Percentiles rank a stretch among this genome's conserved stretches.
Evolutionary conservation across 2,797 vertebrate genomes (phyloP).

Genomic region (Chromobotia macracanthus): DNA sequence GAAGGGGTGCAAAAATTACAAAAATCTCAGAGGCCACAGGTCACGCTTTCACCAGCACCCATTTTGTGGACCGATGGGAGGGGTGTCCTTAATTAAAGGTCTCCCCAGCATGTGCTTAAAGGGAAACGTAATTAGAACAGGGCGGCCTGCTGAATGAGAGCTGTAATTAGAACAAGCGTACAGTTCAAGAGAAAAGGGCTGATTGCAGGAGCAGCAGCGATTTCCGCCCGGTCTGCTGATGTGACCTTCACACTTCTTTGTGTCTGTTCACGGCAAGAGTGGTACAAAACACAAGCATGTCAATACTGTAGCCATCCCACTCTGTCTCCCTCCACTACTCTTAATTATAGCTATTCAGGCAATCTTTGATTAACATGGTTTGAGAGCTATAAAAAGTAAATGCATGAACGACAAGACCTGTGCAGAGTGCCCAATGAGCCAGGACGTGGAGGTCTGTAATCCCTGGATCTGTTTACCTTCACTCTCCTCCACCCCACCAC

Average conservation of each 20-base stretch:
- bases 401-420: constrained; percentile 10
- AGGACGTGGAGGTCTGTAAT: neutral
- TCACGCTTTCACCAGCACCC: constrained; percentile 58
- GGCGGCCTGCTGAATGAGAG: constrained; percentile 72
- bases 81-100: constrained; percentile 70
- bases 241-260: constrained; percentile 49
- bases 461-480: too few relatives aligned
- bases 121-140: constrained; percentile 75
- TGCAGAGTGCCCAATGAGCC: neutral
- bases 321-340: constrained; percentile 27
- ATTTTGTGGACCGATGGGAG: constrained; percentile 69
- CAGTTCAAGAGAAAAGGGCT: constrained; percentile 63
- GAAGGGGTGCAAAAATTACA: neutral
- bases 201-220: constrained; percentile 60
- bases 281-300: constrained; percentile 23
- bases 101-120: constrained; percentile 67
- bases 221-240: constrained; percentile 3
- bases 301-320: constrained; percentile 40
- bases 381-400: constrained; percentile 40
- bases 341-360: constrained; percentile 49
- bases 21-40: neutral
- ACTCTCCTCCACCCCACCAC: too few relatives aligned
- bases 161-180: constrained; percentile 73
- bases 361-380: constrained; percentile 50
- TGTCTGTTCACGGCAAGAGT: constrained; percentile 42